These are phyloP conservation scores for Myotis vivesi DNA, from an alignment of 2,797 vertebrate genomes.

Conservation along the genomic window DNA sequence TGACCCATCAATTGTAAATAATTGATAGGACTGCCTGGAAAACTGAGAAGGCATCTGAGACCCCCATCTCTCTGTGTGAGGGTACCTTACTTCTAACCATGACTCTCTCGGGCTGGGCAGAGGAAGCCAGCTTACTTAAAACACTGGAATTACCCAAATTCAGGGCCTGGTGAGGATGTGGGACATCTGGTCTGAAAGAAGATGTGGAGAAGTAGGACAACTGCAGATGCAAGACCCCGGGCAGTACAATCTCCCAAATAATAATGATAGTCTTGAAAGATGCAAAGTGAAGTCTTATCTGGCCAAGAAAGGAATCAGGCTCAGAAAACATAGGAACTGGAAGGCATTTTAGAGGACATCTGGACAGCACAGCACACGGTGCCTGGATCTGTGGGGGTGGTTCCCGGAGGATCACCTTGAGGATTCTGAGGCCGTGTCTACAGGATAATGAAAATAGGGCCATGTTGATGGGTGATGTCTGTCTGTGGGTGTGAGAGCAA, in stretches of 20 bases:
- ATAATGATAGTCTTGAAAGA: background rate
- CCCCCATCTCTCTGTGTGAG: background rate
- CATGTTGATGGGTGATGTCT: background rate
- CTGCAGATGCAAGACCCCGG: background rate
- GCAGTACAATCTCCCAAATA: background rate
- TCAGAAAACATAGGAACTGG: background rate
- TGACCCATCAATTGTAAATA: background rate
- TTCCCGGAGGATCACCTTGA: background rate
- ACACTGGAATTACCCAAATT: background rate
- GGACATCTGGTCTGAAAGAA: background rate
- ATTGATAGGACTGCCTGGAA: background rate
- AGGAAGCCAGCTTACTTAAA: background rate
- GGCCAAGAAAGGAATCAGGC: background rate
- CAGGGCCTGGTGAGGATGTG: background rate
- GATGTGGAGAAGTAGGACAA: background rate
- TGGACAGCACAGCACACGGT: background rate
- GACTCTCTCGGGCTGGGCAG: background rate
- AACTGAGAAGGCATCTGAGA: background rate
- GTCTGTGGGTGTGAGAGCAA: background rate
- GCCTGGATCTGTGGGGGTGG: background rate
- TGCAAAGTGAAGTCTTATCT: background rate
- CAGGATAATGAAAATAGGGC: background rate
- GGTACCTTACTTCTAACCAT: background rate
- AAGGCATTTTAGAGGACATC: background rate
- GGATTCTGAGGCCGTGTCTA: background rate